phyloP scores from a whole-genome alignment of 2,797 vertebrate species.

The Pempheris klunzingeri region DNA sequence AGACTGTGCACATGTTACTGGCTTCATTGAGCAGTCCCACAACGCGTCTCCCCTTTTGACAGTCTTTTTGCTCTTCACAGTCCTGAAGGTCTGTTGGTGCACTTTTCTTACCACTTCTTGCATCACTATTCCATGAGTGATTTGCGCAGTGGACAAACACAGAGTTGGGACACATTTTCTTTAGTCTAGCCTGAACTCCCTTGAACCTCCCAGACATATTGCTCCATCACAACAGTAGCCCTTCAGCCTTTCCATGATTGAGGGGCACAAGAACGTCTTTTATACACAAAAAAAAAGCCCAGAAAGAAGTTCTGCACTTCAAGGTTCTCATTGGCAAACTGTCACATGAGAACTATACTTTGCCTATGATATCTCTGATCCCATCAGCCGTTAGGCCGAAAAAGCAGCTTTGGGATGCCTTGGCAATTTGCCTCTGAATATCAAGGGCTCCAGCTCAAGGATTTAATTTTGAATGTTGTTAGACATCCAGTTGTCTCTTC shows the following conservation, averaged over 20 bases:
- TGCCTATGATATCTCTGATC: not conserved
- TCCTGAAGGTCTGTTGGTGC: too few species aligned
- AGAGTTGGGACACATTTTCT: too few species aligned
- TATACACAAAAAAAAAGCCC: not conserved
- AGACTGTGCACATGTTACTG: too few species aligned
- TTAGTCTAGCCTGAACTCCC: too few species aligned
- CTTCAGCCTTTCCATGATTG: not conserved
- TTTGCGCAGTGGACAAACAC: too few species aligned
- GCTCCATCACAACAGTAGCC: not conserved
- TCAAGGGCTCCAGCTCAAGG: not conserved
- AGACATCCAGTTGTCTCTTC: slow-evolving; percentile 1
- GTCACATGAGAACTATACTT: not conserved
- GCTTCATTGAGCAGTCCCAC: too few species aligned
- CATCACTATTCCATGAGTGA: too few species aligned
- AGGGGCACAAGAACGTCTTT: not conserved
- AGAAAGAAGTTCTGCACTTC: not conserved
- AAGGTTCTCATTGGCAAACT: not conserved
- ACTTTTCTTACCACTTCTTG: too few species aligned
- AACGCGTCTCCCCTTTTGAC: too few species aligned
- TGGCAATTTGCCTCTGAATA: not conserved
- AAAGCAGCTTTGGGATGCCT: not conserved
- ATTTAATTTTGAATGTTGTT: not conserved
- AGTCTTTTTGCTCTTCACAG: too few species aligned
- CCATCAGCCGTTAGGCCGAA: not conserved
- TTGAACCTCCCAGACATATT: not conserved